A percentile compares a stretch with the other conserved stretches of the same genome.
Conservation (phyloP, 1,140 invertebrate species). For the Spodoptera litura region DNA sequence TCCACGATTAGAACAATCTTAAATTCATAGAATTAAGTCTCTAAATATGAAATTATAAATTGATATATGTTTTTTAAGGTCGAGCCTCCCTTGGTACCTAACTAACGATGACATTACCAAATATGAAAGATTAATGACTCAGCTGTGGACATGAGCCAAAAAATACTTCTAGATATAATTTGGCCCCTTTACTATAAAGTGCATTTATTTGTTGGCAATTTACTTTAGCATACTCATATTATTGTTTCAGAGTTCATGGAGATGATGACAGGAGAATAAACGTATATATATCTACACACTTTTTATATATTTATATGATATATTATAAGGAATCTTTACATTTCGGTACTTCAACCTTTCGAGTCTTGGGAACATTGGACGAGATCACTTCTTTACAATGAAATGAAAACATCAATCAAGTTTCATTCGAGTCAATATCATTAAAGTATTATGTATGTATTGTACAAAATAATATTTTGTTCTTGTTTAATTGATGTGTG, state of each 20-base stretch:
- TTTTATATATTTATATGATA: constrained; percentile 68
- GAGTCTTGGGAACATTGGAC: constrained; percentile 72
- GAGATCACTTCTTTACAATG: constrained; percentile 53
- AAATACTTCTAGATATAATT: no score
- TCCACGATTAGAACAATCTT: no score
- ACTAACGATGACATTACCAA: neutral
- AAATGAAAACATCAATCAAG: constrained; percentile 51
- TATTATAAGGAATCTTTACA: constrained; percentile 77
- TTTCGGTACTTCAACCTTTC: constrained; percentile 79
- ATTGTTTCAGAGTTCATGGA: constrained; percentile 96
- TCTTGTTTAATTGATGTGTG: constrained; percentile 81
- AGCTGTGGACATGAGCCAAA: constrained; percentile 18
- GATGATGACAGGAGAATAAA: constrained; percentile 97
- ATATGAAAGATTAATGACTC: constrained; percentile 15
- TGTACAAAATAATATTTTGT: constrained; percentile 79
- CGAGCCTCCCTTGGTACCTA: neutral
- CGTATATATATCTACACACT: constrained; percentile 62
- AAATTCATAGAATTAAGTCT: no score
- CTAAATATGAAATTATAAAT: no score
- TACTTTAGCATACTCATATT: constrained; percentile 36
- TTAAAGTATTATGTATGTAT: constrained; percentile 79
- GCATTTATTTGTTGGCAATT: neutral
- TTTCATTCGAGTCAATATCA: constrained; percentile 57
- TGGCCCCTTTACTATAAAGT: no score
- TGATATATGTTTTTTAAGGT: neutral